Conservation (phyloP, 2,888 invertebrate genomes). For the Caenorhabditis sp. region DNA sequence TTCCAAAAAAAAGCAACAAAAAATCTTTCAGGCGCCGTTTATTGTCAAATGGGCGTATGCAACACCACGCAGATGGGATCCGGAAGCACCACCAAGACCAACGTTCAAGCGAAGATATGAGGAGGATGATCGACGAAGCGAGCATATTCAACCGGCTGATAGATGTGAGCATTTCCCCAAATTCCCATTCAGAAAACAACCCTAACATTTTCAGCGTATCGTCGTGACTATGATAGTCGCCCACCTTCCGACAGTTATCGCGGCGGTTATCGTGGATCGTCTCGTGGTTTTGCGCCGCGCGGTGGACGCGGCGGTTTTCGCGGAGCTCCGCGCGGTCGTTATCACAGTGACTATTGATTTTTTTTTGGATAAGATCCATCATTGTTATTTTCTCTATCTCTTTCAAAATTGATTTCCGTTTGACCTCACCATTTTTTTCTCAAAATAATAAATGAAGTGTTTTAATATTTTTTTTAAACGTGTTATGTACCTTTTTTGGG, state of each 20-base stretch:
- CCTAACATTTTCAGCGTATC: conserved; percentile 10
- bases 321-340: background rate
- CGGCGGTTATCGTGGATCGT: conserved; percentile 11
- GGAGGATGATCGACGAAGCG: conserved; percentile 18
- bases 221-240: conserved; percentile 6
- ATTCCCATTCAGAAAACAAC: too few relatives aligned
- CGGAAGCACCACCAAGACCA: conserved; percentile 1
- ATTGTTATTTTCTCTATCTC: too few relatives aligned
- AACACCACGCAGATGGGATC: conserved; percentile 51
- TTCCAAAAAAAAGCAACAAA: background rate
- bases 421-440: background rate
- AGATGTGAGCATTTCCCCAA: too few relatives aligned
- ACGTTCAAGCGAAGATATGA: background rate
- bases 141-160: conserved; percentile 21
- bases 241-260: conserved; percentile 16
- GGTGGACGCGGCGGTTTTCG: background rate
- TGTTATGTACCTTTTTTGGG: too few relatives aligned
- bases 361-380: background rate
- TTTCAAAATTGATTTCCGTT: too few relatives aligned
- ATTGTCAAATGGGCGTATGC: conserved; percentile 95
- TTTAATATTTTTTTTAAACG: too few relatives aligned
- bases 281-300: background rate
- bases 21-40: conserved; percentile 82
- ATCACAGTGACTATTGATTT: background rate
- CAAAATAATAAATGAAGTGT: background rate